Base-by-base conservation (phyloP, 2,113 vertebrate species). In the Vulpes lagopus region DNA sequence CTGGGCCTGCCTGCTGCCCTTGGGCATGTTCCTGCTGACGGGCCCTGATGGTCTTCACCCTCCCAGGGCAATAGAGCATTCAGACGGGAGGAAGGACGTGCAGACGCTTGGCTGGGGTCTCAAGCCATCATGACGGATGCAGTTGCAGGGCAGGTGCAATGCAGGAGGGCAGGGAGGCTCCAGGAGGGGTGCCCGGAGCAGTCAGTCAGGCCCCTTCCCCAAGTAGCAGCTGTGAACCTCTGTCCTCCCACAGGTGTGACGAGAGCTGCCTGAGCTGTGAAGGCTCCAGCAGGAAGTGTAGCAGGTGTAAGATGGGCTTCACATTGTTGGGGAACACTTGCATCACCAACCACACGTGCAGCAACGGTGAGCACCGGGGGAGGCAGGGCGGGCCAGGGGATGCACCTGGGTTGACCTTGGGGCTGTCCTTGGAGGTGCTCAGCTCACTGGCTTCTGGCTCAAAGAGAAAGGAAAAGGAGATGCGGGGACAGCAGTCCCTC, bases 231-330 rank as follows among this genome's bases (percentile, higher is more conserved):
- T 43, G 0, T 86, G 60, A n/a, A 9, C 88, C 19, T 38, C 1
- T 96, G 86, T 98, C 89, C 92, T 80, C 94, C 80, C 12, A 32
- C 98, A 99, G 99, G 97, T 99, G 99, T 51, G 99, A 99, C 1
- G 99, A 99, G 51, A 99, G 99, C 98, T 99, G 99, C 78, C 53
- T 99, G 90, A 99, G 98, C 96, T 99, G 99, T 0, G 99, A 99
- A 65, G 99, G 99, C 19, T 99, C 99, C 20, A 98, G 99, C 60
- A 98, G 98, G 59, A 99, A 99, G 35, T 99, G 99, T 89, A 98
- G 98, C 93, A 98, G 93, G 69, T 99, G 99, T 96, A 99, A 98
- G 97, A 98, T 99, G 0, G 99, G 99, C 76, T 99, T 99, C 98
- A 99, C 97, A 64, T 99, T 99, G 89, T 98, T 99, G 0, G 98